Conservation (phyloP, 2,888 invertebrate genomes). For the Euproctis similis region DNA sequence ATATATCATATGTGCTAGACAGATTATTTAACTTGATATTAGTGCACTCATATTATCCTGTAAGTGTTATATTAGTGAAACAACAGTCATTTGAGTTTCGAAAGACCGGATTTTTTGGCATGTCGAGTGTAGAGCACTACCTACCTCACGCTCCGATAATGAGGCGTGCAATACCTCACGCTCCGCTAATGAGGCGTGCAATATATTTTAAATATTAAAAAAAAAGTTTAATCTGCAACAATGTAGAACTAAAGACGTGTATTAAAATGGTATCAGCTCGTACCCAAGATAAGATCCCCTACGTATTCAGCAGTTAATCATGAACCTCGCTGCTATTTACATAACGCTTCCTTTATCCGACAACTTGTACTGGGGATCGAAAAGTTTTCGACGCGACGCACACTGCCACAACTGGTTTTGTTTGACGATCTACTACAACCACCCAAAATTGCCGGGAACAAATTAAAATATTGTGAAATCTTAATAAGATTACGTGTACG, state of each 20-base stretch:
- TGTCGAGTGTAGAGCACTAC: neutral
- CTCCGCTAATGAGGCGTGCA: too few species aligned
- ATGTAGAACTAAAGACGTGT: conserved; percentile 23
- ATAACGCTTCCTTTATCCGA: conserved; percentile 59
- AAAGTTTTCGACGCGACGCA: conserved; percentile 35
- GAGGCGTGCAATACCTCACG: too few species aligned
- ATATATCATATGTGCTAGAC: too few species aligned
- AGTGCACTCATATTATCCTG: too few species aligned
- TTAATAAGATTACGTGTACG: conserved; percentile 21
- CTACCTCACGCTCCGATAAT: conserved; percentile 1
- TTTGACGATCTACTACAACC: conserved; percentile 24
- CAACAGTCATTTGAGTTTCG: too few species aligned
- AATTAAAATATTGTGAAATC: conserved; percentile 25
- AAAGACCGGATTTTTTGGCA: too few species aligned
- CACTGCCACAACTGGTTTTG: conserved; percentile 24
- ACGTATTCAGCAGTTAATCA: conserved; percentile 54
- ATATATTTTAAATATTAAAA: neutral
- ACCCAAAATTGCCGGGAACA: conserved; percentile 20
- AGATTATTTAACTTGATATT: too few species aligned
- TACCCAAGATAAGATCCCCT: conserved; percentile 36
- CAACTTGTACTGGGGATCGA: conserved; percentile 43
- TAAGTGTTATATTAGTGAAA: too few species aligned
- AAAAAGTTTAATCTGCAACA: conserved; percentile 11
- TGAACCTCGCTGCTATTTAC: conserved; percentile 58
- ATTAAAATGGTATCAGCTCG: conserved; percentile 29